A percentile compares a stretch with the other conserved stretches of the same genome.
Conservation (phyloP, 2,888 invertebrate species). For the Leucoma salicis region DNA sequence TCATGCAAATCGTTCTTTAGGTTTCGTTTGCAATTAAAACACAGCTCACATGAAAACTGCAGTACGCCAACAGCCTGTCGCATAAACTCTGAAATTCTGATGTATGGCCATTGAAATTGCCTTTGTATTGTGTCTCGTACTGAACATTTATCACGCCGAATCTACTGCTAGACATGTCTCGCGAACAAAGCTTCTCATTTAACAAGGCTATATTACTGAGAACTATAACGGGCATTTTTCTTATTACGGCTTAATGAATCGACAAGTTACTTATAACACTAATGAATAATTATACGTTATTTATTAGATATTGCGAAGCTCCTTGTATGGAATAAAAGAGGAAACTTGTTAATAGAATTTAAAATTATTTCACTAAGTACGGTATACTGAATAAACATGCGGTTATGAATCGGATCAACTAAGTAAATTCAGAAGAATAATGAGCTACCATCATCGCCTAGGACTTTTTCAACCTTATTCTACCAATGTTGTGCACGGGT, state of each 20-base stretch:
- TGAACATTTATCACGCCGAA: slow-evolving; percentile 36
- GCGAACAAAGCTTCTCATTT: slow-evolving; percentile 38
- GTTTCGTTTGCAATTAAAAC: slow-evolving; percentile 32
- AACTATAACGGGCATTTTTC: slow-evolving; percentile 18
- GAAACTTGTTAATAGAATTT: too few relatives aligned
- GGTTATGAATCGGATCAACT: too few relatives aligned
- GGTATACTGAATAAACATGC: too few relatives aligned
- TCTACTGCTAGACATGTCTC: slow-evolving; percentile 28
- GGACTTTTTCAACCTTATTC: too few relatives aligned
- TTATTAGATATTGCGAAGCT: too few relatives aligned
- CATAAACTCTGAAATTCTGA: slow-evolving; percentile 29
- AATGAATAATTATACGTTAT: too few relatives aligned
- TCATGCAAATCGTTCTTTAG: slow-evolving; percentile 30
- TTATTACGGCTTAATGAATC: not conserved
- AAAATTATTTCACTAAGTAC: too few relatives aligned
- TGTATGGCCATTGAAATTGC: slow-evolving; percentile 31
- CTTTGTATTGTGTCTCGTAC: slow-evolving; percentile 30
- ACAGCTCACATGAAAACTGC: slow-evolving; percentile 11
- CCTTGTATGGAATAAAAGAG: too few relatives aligned
- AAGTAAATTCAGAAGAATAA: too few relatives aligned
- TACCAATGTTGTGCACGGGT: too few relatives aligned
- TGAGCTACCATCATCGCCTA: too few relatives aligned
- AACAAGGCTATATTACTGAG: slow-evolving; percentile 35
- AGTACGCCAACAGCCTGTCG: slow-evolving; percentile 9
- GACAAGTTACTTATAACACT: too few relatives aligned